Percentiles rank a stretch among this genome's conserved stretches.
These are phyloP conservation scores for Helicorthomorpha holstii DNA, from an alignment of 1,140 invertebrate species.

Conservation along the genomic window DNA sequence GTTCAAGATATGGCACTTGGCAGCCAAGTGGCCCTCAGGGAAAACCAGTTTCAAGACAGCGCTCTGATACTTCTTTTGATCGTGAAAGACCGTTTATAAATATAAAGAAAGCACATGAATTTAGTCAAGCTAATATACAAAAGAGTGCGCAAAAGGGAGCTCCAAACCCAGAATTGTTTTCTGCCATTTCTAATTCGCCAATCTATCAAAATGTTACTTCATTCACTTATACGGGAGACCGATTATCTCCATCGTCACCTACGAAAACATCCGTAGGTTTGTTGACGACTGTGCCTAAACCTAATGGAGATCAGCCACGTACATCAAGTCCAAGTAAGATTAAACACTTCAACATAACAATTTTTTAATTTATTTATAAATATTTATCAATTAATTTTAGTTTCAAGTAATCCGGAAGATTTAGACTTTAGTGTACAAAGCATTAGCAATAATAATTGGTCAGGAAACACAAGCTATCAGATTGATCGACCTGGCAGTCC, in stretches of 20 bases:
- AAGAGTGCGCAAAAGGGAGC: background rate
- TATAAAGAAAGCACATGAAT: constrained; percentile 43
- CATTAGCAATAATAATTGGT: background rate
- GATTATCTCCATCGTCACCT: background rate
- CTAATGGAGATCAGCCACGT: background rate
- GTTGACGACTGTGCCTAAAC: constrained; percentile 1
- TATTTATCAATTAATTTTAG: constrained; percentile 3
- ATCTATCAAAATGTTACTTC: background rate
- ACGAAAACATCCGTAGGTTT: background rate
- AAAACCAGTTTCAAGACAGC: constrained; percentile 20
- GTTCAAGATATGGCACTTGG: constrained; percentile 11
- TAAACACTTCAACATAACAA: too few relatives aligned
- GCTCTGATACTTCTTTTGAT: constrained; percentile 30
- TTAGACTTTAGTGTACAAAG: constrained; percentile 4
- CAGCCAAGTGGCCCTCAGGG: constrained; percentile 11
- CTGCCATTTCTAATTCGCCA: background rate
- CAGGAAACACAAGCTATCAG: too few relatives aligned
- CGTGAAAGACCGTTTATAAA: constrained; percentile 43
- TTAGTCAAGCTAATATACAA: constrained; percentile 13
- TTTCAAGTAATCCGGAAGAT: background rate
- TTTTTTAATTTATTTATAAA: background rate
- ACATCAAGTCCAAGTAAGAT: constrained; percentile 1
- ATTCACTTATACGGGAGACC: background rate
- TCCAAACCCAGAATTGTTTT: background rate
- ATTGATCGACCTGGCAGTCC: constrained; percentile 12